Percentiles rank a stretch among this genome's conserved stretches.
phyloP scores from a whole-genome alignment of 2,113 vertebrate genomes.

The Circaetus gallicus region DNA sequence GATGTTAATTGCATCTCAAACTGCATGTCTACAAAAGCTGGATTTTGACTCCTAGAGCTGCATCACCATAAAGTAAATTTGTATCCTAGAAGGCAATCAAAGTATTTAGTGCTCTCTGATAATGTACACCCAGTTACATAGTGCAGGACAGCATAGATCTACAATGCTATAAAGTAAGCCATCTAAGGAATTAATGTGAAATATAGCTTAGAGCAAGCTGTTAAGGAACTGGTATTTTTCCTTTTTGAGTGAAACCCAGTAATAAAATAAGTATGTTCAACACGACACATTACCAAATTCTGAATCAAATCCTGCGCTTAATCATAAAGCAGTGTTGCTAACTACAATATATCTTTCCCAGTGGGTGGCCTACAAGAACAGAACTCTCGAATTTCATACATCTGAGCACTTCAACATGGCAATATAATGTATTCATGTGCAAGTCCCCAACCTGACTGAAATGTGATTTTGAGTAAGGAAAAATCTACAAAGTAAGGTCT shows the following conservation, averaged over 20 bases:
- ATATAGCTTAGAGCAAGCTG: neutral
- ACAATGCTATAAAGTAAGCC: neutral
- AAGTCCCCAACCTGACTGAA: neutral
- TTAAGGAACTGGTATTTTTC: neutral
- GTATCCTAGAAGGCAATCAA: neutral
- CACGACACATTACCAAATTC: neutral
- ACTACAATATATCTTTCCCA: neutral
- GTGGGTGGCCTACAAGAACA: neutral
- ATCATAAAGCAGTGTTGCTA: neutral
- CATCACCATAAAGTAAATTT: neutral
- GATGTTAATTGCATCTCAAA: neutral
- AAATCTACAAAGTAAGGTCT: neutral
- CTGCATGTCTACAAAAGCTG: neutral
- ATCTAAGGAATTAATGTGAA: neutral
- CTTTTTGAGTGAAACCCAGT: neutral
- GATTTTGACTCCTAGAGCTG: neutral
- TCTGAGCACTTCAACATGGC: neutral
- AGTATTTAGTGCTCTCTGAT: neutral
- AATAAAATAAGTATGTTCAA: neutral
- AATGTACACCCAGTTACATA: neutral
- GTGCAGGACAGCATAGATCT: neutral
- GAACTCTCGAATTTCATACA: neutral
- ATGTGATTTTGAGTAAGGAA: neutral
- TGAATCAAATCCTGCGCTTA: neutral
- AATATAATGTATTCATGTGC: neutral